phyloP scores from a whole-genome alignment of 2,797 vertebrate species.

The Rhinoraja longicauda region DNA sequence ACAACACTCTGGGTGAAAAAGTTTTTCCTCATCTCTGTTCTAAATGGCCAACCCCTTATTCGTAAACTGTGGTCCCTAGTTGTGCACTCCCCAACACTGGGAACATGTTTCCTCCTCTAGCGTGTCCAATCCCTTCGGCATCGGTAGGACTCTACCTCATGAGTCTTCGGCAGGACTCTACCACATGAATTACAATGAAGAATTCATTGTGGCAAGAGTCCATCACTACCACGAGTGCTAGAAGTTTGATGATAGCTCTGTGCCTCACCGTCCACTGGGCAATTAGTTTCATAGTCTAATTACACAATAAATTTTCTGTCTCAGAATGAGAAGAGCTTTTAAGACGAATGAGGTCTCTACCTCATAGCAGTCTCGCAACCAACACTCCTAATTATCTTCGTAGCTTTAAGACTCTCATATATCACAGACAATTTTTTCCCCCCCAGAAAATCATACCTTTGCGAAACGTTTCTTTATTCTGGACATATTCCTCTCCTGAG shows the following conservation, averaged over 20 bases:
- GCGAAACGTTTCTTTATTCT: constrained; percentile 48
- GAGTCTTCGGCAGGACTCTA: background rate
- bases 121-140: too few relatives aligned
- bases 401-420: background rate
- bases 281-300: constrained; percentile 5
- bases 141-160: too few relatives aligned
- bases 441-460: background rate
- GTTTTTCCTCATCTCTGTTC: too few relatives aligned
- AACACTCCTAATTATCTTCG: constrained; percentile 6
- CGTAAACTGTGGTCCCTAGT: too few relatives aligned
- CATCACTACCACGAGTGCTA: background rate
- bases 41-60: too few relatives aligned
- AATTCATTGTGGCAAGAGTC: background rate
- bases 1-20: too few relatives aligned
- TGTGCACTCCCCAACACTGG: too few relatives aligned
- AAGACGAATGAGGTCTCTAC: constrained; percentile 17
- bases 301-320: background rate
- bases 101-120: too few relatives aligned
- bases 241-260: background rate
- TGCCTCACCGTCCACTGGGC: background rate
- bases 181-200: background rate
- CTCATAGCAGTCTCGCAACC: background rate
- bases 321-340: background rate
- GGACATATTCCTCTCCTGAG: constrained; percentile 51
- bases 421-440: background rate